Conservation (phyloP, 2,113 vertebrate species). For the Vulpes lagopus region DNA sequence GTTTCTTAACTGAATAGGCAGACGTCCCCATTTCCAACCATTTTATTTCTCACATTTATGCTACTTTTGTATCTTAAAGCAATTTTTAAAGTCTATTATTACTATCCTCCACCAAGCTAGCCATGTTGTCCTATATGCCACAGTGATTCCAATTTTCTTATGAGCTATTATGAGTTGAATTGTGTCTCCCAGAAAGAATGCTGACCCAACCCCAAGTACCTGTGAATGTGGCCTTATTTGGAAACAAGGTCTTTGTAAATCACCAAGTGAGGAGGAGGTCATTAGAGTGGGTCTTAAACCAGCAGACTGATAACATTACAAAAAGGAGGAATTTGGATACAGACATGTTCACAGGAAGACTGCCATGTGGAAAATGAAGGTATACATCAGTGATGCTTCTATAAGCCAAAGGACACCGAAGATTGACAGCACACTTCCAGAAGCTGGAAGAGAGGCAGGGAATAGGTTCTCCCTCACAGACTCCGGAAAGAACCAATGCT, state of each 20-base stretch:
- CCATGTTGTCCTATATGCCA: background rate
- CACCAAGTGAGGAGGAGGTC: background rate
- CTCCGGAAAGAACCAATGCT: background rate
- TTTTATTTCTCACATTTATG: constrained; percentile 31
- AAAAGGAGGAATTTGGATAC: background rate
- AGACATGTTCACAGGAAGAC: background rate
- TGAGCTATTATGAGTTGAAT: background rate
- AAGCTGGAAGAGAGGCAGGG: background rate
- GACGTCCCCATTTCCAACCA: background rate
- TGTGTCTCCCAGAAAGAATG: background rate
- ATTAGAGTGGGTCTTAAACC: background rate
- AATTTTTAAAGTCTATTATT: background rate
- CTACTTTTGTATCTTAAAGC: background rate
- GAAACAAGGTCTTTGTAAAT: background rate
- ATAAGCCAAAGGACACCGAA: background rate
- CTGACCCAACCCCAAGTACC: background rate
- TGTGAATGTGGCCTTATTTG: background rate
- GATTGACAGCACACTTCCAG: background rate
- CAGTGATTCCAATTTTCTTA: background rate
- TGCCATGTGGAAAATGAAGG: background rate
- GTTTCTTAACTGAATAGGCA: constrained; percentile 13
- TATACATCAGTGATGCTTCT: background rate
- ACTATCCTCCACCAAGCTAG: background rate
- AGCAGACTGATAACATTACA: background rate
- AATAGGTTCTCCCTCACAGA: background rate